Evolutionary conservation across 2,113 vertebrate genomes (phyloP).

Genomic region (Desmodus rotundus): DNA sequence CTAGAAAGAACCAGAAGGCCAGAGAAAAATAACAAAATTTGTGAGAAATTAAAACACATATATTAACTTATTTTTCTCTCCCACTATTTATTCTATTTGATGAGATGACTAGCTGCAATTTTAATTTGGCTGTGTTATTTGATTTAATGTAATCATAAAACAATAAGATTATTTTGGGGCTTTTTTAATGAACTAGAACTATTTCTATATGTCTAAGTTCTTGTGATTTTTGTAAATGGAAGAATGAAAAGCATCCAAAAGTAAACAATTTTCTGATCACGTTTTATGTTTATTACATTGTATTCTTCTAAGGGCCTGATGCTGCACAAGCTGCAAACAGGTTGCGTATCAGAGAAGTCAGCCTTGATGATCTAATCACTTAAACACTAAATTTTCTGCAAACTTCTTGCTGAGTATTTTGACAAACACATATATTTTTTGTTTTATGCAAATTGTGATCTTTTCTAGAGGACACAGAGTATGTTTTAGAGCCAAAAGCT

Average conservation of each 20-base stretch:
- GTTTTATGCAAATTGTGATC: conserved; percentile 18
- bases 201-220: background rate
- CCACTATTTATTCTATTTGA: background rate
- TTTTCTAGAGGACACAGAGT: background rate
- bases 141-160: background rate
- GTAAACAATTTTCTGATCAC: background rate
- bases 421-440: conserved; percentile 21
- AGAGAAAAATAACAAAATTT: background rate
- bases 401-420: conserved; percentile 43
- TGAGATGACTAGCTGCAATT: background rate
- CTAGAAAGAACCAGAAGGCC: background rate
- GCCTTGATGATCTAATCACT: background rate
- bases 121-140: background rate
- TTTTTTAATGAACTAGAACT: background rate
- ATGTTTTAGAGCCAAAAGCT: conserved; percentile 51
- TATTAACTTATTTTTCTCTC: background rate
- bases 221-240: background rate
- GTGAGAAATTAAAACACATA: background rate
- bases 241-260: background rate
- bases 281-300: conserved; percentile 29
- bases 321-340: background rate
- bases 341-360: background rate
- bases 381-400: background rate
- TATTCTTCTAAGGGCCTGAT: background rate
- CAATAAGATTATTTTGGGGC: background rate